phyloP scores from a whole-genome alignment of 2,888 invertebrate genomes.

The Tenthredo scrophulariae region DNA sequence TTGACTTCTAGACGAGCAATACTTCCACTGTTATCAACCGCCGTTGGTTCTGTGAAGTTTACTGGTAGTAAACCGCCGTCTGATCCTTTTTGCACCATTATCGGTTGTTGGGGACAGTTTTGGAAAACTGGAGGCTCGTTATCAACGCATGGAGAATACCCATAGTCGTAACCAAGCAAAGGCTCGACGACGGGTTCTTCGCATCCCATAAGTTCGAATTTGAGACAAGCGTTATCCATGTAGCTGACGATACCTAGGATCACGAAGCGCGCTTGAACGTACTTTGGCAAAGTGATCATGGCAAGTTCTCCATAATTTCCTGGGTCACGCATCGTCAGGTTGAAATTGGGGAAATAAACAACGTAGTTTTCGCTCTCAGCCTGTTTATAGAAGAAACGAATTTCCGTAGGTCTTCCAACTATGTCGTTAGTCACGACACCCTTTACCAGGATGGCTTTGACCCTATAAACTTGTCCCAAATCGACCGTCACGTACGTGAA shows the following conservation, averaged over 20 bases:
- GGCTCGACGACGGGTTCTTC: slow-evolving; percentile 92
- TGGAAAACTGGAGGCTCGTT: slow-evolving; percentile 98
- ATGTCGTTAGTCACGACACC: slow-evolving; percentile 97
- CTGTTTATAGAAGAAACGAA: slow-evolving; percentile 98
- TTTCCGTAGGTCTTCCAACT: slow-evolving; percentile 97
- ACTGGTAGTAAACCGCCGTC: slow-evolving; percentile 94
- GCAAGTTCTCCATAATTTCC: slow-evolving; percentile 98
- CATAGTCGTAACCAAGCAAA: slow-evolving; percentile 94
- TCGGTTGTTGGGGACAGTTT: slow-evolving; percentile 96
- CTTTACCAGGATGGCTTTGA: slow-evolving; percentile 95
- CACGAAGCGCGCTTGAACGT: slow-evolving; percentile 95
- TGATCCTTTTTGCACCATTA: slow-evolving; percentile 92
- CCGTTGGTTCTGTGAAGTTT: slow-evolving; percentile 95
- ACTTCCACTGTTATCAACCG: slow-evolving; percentile 96
- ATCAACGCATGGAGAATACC: slow-evolving; percentile 96
- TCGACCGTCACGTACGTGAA: slow-evolving; percentile 98
- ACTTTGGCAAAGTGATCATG: slow-evolving; percentile 96
- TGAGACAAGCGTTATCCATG: slow-evolving; percentile 97
- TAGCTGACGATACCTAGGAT: slow-evolving; percentile 97
- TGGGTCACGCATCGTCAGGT: slow-evolving; percentile 96
- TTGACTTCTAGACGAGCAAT: slow-evolving; percentile 96
- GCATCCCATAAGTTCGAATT: slow-evolving; percentile 97
- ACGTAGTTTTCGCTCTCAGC: slow-evolving; percentile 96
- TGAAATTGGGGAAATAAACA: slow-evolving; percentile 98
- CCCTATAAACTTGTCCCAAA: slow-evolving; percentile 94